Evolutionary conservation across 2,797 vertebrate genomes (phyloP), one percentile per base, ranked within the genome.

Genomic region (Peromyscus attwateri): DNA sequence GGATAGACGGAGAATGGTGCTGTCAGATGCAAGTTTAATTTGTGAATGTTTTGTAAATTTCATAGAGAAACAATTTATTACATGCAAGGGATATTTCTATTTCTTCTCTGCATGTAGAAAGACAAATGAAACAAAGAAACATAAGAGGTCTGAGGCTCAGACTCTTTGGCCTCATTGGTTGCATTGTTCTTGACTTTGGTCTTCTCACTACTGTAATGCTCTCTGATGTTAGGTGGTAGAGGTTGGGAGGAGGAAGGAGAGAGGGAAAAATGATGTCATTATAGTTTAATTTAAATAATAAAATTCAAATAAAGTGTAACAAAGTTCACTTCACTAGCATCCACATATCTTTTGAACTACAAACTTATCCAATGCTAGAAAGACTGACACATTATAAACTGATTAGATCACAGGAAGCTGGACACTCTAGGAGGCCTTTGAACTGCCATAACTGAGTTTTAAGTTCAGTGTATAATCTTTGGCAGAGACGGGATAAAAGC

Each of bases 1-100:
- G 19, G 17, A 10, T 64, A 13, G 10, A 64, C 37, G 16, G 40
- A 90, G 97, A 80, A 89, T 75, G 73, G 52, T 68, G 87, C 11
- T 82, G 49, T 92, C 66, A 80, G 68, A 96, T 37, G 2, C 29
- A n/a, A 66, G 66, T 96, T 95, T 82, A 87, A 31, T 79, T 94
- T 94, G 31, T 55, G 4, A 92, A 96, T 64, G 81, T 80, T 60
- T 95, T 37, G 70, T 62, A 81, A 19, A 71, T 81, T 91, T 71
- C 27, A 49, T n/a, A 75, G 84, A 81, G 73, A 27, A 85, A 80
- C 79, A 46, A 27, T 93, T 89, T 92, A 55, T 60, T 91, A 77
- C 70, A 6, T 94, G 71, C 6, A 84, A 13, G 16, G 23, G 17
- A 90, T 89, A 60, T 12, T 89, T 91, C n/a, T 91, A 60, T 12